These are phyloP conservation scores for Sinocyclocheilus anophthalmus DNA, from an alignment of 2,113 vertebrate species.

Conservation along the genomic window DNA sequence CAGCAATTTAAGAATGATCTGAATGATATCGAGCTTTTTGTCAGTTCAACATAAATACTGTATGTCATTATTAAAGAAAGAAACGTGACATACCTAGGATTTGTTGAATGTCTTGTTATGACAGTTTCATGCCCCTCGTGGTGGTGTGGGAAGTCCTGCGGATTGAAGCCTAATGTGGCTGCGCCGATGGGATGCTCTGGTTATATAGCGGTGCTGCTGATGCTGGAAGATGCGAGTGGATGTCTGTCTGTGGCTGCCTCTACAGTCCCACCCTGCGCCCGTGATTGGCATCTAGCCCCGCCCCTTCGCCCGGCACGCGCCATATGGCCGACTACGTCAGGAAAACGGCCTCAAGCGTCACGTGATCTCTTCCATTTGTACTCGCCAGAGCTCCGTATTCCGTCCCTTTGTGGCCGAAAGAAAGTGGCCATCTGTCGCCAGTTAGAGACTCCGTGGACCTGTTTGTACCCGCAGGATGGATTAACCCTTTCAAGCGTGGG, in stretches of 20 bases:
- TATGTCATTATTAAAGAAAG: background rate
- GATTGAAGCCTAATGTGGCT: conserved; percentile 57
- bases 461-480: conserved; percentile 81
- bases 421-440: conserved; percentile 93
- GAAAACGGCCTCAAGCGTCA: conserved; percentile 81
- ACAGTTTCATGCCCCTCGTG: conserved; percentile 79
- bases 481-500: conserved; percentile 76
- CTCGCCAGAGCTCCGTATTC: conserved; percentile 76
- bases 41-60: background rate
- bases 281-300: conserved; percentile 39
- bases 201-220: conserved; percentile 80
- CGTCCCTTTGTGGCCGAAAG: conserved; percentile 82
- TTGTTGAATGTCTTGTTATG: conserved; percentile 72
- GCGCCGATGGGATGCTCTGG: conserved; percentile 68
- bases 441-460: conserved; percentile 79
- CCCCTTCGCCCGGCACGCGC: conserved; percentile 80
- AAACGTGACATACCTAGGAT: conserved; percentile 75
- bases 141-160: conserved; percentile 63
- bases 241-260: conserved; percentile 52
- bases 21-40: background rate
- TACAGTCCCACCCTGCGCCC: conserved; percentile 53
- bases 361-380: conserved; percentile 87
- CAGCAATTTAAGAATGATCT: background rate
- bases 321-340: conserved; percentile 87
- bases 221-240: conserved; percentile 67